These are phyloP conservation scores for Drosophila pseudotalamancana DNA, from an alignment of 2,888 invertebrate genomes.

Conservation along the genomic window DNA sequence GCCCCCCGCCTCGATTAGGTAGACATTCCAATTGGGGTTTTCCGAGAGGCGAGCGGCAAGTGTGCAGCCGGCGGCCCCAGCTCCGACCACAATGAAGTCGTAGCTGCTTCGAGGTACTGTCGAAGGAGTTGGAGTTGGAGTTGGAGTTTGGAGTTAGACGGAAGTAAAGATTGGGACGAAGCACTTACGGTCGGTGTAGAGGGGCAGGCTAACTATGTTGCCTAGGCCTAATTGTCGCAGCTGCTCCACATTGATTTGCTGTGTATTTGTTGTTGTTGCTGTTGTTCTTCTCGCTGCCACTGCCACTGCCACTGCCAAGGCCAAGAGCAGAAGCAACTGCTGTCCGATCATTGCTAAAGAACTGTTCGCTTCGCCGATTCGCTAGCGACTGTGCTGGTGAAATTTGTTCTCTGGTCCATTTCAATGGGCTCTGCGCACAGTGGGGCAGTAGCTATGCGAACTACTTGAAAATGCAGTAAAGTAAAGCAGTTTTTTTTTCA, in stretches of 20 bases:
- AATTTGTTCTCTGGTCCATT: slow-evolving; percentile 36
- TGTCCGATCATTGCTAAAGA: slow-evolving; percentile 32
- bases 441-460: slow-evolving; percentile 23
- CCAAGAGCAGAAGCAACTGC: slow-evolving; percentile 3
- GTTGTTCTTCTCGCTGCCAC: slow-evolving; percentile 1
- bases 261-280: background rate
- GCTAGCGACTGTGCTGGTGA: slow-evolving; percentile 38
- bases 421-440: slow-evolving; percentile 39
- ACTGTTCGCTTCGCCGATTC: slow-evolving; percentile 40
- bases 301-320: slow-evolving; percentile 2
- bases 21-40: slow-evolving; percentile 84
- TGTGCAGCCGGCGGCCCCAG: slow-evolving; percentile 91
- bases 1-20: slow-evolving; percentile 85
- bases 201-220: slow-evolving; percentile 65
- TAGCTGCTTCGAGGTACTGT: slow-evolving; percentile 89
- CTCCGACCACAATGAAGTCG: slow-evolving; percentile 93
- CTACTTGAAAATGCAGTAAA: background rate
- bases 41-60: slow-evolving; percentile 84
- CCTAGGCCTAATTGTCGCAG: slow-evolving; percentile 63
- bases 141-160: background rate
- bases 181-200: slow-evolving; percentile 77
- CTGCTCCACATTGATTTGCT: slow-evolving; percentile 30
- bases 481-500: background rate
- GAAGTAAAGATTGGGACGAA: background rate
- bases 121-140: background rate